Evolutionary conservation across 2,113 vertebrate species (phyloP), one percentile per base, ranked within the genome.

Genomic region (Aptenodytes forsteri): DNA sequence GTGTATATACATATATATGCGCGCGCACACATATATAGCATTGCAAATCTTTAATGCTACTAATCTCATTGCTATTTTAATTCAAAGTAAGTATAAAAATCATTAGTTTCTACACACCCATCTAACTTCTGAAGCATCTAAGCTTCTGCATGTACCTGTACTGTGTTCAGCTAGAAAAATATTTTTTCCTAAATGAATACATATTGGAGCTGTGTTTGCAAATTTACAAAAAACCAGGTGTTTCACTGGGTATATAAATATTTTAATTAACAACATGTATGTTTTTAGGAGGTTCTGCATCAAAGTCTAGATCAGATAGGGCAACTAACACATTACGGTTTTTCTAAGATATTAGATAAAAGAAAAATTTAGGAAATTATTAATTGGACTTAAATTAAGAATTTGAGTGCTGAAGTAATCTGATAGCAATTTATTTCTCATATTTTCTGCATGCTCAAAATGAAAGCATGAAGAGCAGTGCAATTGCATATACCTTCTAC

Each of bases 231-330:
- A 1, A 47, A 55, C 65, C 62, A 96, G 67, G 65, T 65, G 96
- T 87, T 88, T 97, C 90, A 95, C 64, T 42, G 38, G 69, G 66
- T 85, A 94, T 42, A 84, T 49, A 96, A 95, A 92, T 95, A 96
- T 95, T 97, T 96, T 95, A 96, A 96, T 96, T 97, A 97, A 97
- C 92, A 97, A 87, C 77, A 96, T 82, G 46, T 92, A 94, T 92
- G 75, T 62, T 96, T 96, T 97, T 93, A 97, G 90, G 67, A 94
- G 77, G 90, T 91, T 94, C 91, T 79, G 70, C 93, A 97, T 90
- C 86, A 93, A 97, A 92, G 67, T 77, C 91, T 87, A 95, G 56
- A 96, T 96, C 76, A 95, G 95, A 93, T 73, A 89, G 64, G 49
- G 54, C 85, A 96, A 96, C 97, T 98, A 98, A 98, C 94, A 90